phyloP scores from a whole-genome alignment of 2,113 vertebrate species.

The Corythornis vintsioides region DNA sequence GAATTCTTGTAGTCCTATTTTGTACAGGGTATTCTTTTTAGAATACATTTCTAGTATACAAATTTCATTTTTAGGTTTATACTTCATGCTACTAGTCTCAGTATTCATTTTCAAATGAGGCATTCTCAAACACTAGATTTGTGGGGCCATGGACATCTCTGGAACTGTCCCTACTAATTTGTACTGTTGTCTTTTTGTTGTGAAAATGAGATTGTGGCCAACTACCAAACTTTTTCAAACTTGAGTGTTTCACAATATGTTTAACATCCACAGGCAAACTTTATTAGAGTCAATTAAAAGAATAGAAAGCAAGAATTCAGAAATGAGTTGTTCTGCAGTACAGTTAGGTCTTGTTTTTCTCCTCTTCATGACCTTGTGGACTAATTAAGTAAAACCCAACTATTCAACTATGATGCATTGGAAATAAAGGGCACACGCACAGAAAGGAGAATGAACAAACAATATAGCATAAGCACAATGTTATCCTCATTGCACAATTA shows the following conservation, averaged over 20 bases:
- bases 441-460: constrained; percentile 3
- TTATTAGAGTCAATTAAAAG: neutral
- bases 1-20: neutral
- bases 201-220: neutral
- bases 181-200: neutral
- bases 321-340: neutral
- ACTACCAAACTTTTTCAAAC: neutral
- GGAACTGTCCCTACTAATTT: neutral
- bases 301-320: neutral
- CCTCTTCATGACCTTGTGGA: neutral
- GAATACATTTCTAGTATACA: too few relatives aligned
- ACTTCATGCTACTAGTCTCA: neutral
- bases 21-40: neutral
- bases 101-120: neutral
- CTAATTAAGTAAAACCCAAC: constrained; percentile 8
- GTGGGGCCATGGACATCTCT: neutral
- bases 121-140: neutral
- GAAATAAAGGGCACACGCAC: constrained; percentile 14
- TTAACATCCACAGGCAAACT: neutral
- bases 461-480: constrained; percentile 37
- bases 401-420: constrained; percentile 6
- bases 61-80: neutral
- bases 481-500: constrained; percentile 46
- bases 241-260: neutral
- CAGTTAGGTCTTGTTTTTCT: neutral